A percentile compares a stretch with the other conserved stretches of the same genome.
Conservation (phyloP, 1,140 invertebrate species). For the Ostrea edulis region DNA sequence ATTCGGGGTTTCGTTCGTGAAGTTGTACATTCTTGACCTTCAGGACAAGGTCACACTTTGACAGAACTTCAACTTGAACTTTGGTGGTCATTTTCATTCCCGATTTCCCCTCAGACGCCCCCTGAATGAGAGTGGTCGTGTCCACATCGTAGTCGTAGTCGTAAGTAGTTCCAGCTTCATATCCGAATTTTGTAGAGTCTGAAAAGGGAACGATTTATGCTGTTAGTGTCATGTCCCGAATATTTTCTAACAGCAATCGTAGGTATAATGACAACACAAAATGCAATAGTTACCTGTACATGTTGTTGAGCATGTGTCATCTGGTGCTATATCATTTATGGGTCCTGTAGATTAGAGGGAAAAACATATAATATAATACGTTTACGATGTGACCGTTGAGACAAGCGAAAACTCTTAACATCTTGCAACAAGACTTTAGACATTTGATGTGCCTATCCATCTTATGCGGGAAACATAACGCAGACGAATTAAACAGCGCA, state of each 20-base stretch:
- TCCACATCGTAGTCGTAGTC: constrained; percentile 84
- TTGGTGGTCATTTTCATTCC: constrained; percentile 82
- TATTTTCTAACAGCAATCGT: no score
- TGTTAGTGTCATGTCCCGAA: no score
- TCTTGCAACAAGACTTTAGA: no score
- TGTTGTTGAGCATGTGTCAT: constrained; percentile 39
- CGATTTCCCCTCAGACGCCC: constrained; percentile 81
- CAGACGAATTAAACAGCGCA: no score
- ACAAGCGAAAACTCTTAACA: no score
- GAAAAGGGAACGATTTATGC: background rate
- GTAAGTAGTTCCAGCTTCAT: constrained; percentile 84
- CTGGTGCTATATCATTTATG: constrained; percentile 3
- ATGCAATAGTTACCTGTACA: constrained; percentile 5
- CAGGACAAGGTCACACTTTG: constrained; percentile 84
- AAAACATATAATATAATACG: no score
- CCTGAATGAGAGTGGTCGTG: constrained; percentile 82
- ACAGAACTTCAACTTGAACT: constrained; percentile 83
- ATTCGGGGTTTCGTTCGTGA: constrained; percentile 59
- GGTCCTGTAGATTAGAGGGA: constrained; percentile 36
- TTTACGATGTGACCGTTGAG: no score
- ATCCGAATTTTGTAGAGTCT: constrained; percentile 80
- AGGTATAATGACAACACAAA: no score
- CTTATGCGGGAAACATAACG: no score
- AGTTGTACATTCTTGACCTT: constrained; percentile 71
- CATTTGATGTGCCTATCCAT: no score